Evolutionary conservation across 1,140 invertebrate species (phyloP).

Genomic region (Tyrophagus putrescentiae): DNA sequence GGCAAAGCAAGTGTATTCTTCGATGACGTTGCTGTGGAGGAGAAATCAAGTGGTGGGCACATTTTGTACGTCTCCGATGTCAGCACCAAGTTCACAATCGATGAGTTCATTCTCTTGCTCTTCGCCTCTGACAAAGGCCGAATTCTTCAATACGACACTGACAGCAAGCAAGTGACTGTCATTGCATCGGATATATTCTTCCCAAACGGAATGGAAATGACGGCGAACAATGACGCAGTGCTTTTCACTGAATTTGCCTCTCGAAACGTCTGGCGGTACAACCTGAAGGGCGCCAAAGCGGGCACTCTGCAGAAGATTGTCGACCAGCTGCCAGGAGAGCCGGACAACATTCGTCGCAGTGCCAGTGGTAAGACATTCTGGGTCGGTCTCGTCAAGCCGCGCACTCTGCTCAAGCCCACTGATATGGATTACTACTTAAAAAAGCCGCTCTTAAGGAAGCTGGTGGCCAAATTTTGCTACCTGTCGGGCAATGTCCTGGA

Average conservation of each 20-base stretch:
- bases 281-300: slow-evolving; percentile 50
- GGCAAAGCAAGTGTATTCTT: not conserved
- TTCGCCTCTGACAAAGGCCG: slow-evolving; percentile 30
- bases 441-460: slow-evolving; percentile 32
- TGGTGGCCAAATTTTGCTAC: slow-evolving; percentile 29
- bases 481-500: slow-evolving; percentile 24
- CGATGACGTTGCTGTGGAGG: slow-evolving; percentile 4
- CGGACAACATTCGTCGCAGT: slow-evolving; percentile 60
- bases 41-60: not conserved
- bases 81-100: not conserved
- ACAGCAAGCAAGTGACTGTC: slow-evolving; percentile 39
- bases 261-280: slow-evolving; percentile 46
- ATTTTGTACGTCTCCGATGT: slow-evolving; percentile 16
- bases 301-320: slow-evolving; percentile 54
- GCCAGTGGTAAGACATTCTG: slow-evolving; percentile 47
- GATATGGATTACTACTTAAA: slow-evolving; percentile 30
- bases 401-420: slow-evolving; percentile 28
- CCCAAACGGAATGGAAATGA: slow-evolving; percentile 61
- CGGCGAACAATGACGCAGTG: slow-evolving; percentile 56
- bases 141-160: slow-evolving; percentile 47
- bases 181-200: slow-evolving; percentile 54
- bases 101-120: not conserved
- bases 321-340: slow-evolving; percentile 56
- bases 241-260: slow-evolving; percentile 45
- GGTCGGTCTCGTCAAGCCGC: slow-evolving; percentile 40